Conservation (phyloP, 2,888 invertebrate genomes). For the Chromoteleia sp. region DNA sequence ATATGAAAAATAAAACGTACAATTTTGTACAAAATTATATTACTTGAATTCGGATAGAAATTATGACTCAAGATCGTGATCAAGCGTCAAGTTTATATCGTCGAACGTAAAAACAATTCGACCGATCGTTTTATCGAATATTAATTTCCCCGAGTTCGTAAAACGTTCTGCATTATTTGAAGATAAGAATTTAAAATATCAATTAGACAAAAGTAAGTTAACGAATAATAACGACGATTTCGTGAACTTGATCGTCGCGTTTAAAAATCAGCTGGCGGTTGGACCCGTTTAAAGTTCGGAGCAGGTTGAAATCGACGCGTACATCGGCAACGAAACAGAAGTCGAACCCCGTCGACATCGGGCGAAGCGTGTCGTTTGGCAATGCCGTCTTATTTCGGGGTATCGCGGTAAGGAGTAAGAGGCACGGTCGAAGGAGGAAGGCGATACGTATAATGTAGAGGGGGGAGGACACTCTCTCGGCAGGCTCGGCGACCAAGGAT, state of each 20-base stretch:
- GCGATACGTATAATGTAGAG: slow-evolving; percentile 21
- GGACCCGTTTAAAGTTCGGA: slow-evolving; percentile 32
- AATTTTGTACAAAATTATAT: too few relatives aligned
- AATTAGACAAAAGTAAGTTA: not conserved
- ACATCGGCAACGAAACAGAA: slow-evolving; percentile 16
- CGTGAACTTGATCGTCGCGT: not conserved
- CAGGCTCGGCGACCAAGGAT: slow-evolving; percentile 76
- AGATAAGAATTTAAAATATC: too few relatives aligned
- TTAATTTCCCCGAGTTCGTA: too few relatives aligned
- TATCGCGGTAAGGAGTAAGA: slow-evolving; percentile 44
- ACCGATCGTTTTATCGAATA: too few relatives aligned
- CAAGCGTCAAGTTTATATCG: too few relatives aligned
- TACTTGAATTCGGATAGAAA: too few relatives aligned
- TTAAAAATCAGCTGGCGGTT: slow-evolving; percentile 9
- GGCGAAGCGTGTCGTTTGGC: slow-evolving; percentile 44
- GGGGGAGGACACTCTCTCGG: slow-evolving; percentile 52
- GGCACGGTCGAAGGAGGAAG: slow-evolving; percentile 21
- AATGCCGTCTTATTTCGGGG: slow-evolving; percentile 40
- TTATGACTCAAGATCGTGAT: too few relatives aligned
- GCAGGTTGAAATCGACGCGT: slow-evolving; percentile 14
- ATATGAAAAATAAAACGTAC: too few relatives aligned
- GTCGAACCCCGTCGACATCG: slow-evolving; percentile 16
- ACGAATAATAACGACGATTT: too few relatives aligned
- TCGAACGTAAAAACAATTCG: too few relatives aligned
- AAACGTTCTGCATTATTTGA: too few relatives aligned